Conservation (phyloP, 2,113 vertebrate species). For the Dasypus novemcinctus region DNA sequence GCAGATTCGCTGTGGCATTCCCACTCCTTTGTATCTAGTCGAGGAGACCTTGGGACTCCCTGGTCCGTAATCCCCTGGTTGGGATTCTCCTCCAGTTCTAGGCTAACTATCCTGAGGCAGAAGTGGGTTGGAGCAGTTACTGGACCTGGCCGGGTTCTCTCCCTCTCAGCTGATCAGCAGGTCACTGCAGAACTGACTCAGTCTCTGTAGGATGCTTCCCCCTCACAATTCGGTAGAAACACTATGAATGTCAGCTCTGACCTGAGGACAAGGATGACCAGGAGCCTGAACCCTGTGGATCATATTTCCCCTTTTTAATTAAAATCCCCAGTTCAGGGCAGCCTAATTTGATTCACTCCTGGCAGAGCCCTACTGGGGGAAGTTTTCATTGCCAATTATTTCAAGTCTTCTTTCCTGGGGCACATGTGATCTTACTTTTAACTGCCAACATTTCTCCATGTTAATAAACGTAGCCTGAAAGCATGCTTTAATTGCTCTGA, state of each 20-base stretch:
- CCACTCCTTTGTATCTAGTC: background rate
- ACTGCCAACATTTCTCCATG: background rate
- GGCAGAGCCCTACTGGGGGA: background rate
- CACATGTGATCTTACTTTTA: background rate
- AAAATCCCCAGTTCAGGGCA: conserved; percentile 11
- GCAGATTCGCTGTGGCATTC: background rate
- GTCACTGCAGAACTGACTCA: background rate
- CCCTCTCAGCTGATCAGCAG: background rate
- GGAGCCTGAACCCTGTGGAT: background rate
- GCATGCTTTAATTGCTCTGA: background rate
- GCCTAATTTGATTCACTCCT: background rate
- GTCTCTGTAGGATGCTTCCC: background rate
- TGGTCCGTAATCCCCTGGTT: background rate
- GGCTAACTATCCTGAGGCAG: background rate
- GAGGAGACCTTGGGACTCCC: background rate
- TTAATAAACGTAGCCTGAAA: background rate
- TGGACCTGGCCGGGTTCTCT: background rate
- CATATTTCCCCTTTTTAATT: conserved; percentile 25
- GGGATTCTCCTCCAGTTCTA: background rate
- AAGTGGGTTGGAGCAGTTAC: background rate
- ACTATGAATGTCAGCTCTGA: background rate
- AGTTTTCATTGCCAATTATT: background rate
- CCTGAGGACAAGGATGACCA: background rate
- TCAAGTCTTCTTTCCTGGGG: background rate
- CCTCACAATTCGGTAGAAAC: background rate